Conservation (phyloP, 2,113 vertebrate genomes). For the Epinephelus cyanopodus region DNA sequence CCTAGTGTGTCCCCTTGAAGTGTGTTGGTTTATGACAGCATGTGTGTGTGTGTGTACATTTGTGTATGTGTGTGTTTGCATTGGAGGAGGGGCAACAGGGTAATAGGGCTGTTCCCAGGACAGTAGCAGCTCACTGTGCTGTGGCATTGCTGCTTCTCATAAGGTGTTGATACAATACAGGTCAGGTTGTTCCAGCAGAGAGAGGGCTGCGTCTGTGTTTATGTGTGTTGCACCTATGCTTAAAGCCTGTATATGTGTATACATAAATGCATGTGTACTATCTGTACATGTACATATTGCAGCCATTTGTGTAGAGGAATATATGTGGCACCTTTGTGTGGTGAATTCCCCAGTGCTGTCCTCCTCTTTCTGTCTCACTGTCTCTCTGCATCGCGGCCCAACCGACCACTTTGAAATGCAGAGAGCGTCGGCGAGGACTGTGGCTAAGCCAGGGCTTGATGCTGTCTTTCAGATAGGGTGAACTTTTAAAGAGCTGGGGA, state of each 20-base stretch:
- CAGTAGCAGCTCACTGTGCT: slow-evolving; percentile 7
- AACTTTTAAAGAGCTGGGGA: slow-evolving; percentile 69
- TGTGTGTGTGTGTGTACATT: slow-evolving; percentile 1
- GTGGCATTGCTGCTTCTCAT: slow-evolving; percentile 3
- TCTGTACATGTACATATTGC: not conserved
- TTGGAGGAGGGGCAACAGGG: slow-evolving; percentile 15
- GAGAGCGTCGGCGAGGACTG: slow-evolving; percentile 50
- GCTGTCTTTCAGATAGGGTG: slow-evolving; percentile 71
- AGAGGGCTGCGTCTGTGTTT: not conserved
- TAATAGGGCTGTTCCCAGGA: slow-evolving; percentile 45
- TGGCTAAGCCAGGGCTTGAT: slow-evolving; percentile 64
- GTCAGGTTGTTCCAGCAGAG: slow-evolving; percentile 27
- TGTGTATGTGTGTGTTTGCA: slow-evolving; percentile 11
- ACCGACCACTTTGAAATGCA: slow-evolving; percentile 74
- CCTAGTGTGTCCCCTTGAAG: slow-evolving; percentile 29
- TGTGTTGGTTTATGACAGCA: slow-evolving; percentile 4
- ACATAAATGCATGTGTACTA: not conserved
- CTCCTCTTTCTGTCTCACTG: not conserved
- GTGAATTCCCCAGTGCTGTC: slow-evolving; percentile 10
- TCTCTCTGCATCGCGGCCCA: slow-evolving; percentile 27
- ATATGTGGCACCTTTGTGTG: slow-evolving; percentile 19
- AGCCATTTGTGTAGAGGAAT: not conserved
- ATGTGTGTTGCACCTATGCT: not conserved
- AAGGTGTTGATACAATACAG: slow-evolving; percentile 33
- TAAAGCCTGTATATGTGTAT: not conserved